These are phyloP conservation scores for Rhodophaea formosa DNA, from an alignment of 2,888 invertebrate species.

Conservation along the genomic window DNA sequence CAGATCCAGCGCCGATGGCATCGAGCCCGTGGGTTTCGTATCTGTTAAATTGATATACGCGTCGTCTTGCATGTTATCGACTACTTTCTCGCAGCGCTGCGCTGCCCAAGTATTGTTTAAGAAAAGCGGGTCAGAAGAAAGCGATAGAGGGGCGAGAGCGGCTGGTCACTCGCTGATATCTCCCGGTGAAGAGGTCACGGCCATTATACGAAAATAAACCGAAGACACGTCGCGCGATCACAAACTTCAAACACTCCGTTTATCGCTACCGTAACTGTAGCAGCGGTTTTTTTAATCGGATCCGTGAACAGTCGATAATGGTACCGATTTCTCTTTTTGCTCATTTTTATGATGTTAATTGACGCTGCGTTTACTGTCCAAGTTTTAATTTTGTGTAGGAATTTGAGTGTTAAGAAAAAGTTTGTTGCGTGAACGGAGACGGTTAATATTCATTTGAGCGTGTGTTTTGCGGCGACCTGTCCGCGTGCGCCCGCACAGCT, in stretches of 20 bases:
- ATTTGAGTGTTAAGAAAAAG: conserved; percentile 36
- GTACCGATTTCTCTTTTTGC: conserved; percentile 66
- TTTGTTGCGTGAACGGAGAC: conserved; percentile 10
- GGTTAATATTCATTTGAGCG: conserved; percentile 6
- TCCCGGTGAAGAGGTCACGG: conserved; percentile 75
- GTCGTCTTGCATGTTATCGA: conserved; percentile 58
- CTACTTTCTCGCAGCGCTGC: conserved; percentile 71
- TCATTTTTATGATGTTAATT: conserved; percentile 56
- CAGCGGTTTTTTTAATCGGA: conserved; percentile 56
- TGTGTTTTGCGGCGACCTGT: conserved; percentile 1
- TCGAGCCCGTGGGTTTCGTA: conserved; percentile 38
- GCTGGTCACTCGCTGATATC: conserved; percentile 70
- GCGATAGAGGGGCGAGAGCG: conserved; percentile 64
- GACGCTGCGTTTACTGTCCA: conserved; percentile 33
- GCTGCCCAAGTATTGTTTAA: conserved; percentile 75
- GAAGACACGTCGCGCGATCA: conserved; percentile 42
- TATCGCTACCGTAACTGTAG: conserved; percentile 55
- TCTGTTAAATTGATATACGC: conserved; percentile 45
- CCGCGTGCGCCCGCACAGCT: conserved; percentile 33
- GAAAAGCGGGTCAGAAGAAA: conserved; percentile 81
- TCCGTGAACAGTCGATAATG: conserved; percentile 53
- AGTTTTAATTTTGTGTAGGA: conserved; percentile 31
- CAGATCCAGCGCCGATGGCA: conserved; percentile 18
- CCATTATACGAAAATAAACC: conserved; percentile 59
- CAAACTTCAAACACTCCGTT: conserved; percentile 40